Evolutionary conservation across 2,797 vertebrate species (phyloP).

Genomic region (Pachyuromys duprasi): DNA sequence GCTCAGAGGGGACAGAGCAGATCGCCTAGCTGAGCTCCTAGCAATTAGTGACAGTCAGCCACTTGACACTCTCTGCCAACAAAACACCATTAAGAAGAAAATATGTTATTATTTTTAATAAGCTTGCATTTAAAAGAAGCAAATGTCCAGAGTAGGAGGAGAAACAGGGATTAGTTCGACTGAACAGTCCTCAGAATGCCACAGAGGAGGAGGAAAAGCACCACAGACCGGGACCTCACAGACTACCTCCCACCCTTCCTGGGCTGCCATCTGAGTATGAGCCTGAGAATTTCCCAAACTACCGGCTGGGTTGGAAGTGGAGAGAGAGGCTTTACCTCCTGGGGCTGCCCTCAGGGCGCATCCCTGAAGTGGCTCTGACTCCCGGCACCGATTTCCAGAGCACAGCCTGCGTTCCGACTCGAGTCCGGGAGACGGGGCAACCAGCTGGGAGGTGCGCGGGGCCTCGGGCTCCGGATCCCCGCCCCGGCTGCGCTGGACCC

Average conservation of each 20-base stretch:
- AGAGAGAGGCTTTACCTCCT: constrained; percentile 68
- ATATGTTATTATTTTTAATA: constrained; percentile 11
- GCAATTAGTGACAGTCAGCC: constrained; percentile 7
- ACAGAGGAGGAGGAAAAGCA: constrained; percentile 50
- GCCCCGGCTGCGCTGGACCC: not conserved
- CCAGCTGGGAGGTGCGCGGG: not conserved
- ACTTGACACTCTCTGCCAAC: not conserved
- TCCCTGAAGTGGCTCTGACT: constrained; percentile 56
- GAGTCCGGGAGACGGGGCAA: not conserved
- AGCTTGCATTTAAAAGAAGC: constrained; percentile 71
- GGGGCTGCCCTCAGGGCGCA: constrained; percentile 57
- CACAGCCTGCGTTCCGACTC: constrained; percentile 42
- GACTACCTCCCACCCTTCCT: not conserved
- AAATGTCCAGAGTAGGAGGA: not conserved
- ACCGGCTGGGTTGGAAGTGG: not conserved
- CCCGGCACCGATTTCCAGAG: constrained; percentile 23
- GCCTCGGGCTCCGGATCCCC: not conserved
- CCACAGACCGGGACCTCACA: not conserved
- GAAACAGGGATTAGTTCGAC: constrained; percentile 34
- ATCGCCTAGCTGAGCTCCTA: not conserved
- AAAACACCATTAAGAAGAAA: constrained; percentile 20
- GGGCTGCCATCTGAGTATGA: not conserved
- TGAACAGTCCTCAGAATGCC: not conserved
- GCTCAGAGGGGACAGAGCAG: not conserved
- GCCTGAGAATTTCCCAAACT: not conserved